Conservation (phyloP, 1,140 invertebrate genomes). For the Zaprionus taronus region DNA sequence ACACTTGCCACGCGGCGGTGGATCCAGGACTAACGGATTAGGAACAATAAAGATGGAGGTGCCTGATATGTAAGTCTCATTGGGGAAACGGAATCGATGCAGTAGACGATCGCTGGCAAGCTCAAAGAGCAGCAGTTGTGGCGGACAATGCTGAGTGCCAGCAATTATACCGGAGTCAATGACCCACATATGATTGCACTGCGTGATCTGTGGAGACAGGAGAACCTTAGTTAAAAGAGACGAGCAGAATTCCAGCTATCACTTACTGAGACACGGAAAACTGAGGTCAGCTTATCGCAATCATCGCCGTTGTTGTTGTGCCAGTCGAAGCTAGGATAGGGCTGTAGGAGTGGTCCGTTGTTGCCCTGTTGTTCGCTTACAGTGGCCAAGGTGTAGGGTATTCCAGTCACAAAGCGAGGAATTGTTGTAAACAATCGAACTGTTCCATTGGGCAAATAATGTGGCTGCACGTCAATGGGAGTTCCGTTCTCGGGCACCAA, state of each 20-base stretch:
- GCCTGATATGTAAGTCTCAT: conserved; percentile 73
- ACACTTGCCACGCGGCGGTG: conserved; percentile 85
- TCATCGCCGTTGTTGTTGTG: conserved; percentile 85
- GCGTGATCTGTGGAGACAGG: conserved; percentile 85
- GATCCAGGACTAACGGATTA: conserved; percentile 87
- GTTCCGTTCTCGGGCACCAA: conserved; percentile 87
- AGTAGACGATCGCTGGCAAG: conserved; percentile 86
- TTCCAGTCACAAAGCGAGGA: conserved; percentile 89
- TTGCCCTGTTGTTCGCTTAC: conserved; percentile 78
- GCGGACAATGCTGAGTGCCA: conserved; percentile 85
- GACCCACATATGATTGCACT: conserved; percentile 88
- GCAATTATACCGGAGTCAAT: conserved; percentile 87
- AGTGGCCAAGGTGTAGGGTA: conserved; percentile 88
- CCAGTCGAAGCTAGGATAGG: conserved; percentile 86
- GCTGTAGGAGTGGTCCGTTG: conserved; percentile 84
- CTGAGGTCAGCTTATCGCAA: conserved; percentile 85
- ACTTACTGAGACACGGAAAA: conserved; percentile 86
- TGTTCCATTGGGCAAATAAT: conserved; percentile 53
- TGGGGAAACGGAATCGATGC: conserved; percentile 86
- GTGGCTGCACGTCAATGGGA: conserved; percentile 88
- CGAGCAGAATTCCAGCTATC: no score
- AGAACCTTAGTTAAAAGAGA: neutral
- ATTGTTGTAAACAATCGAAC: conserved; percentile 88
- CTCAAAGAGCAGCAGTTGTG: conserved; percentile 88
- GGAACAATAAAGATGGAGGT: conserved; percentile 85